Evolutionary conservation across 2,797 vertebrate species (phyloP).

Genomic region (Pseudopleuronectes americanus): DNA sequence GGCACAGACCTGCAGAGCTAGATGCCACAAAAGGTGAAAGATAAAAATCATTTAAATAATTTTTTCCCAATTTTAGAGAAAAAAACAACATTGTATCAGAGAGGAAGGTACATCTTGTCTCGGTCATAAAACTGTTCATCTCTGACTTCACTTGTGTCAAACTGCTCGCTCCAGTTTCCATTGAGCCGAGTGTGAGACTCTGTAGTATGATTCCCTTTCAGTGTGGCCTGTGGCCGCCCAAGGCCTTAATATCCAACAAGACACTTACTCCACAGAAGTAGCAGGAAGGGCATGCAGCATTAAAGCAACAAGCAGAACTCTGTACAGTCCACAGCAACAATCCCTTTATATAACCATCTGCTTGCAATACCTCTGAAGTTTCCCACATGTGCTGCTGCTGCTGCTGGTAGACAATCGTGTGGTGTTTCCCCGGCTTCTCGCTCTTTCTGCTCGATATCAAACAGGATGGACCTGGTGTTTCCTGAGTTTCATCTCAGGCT

Average conservation of each 20-base stretch:
- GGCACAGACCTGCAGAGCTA: not conserved
- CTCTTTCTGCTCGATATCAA: constrained; percentile 26
- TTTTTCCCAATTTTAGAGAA: not conserved
- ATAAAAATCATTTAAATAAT: no score
- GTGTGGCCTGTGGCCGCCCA: constrained; percentile 69
- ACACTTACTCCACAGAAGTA: constrained; percentile 48
- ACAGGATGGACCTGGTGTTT: constrained; percentile 11
- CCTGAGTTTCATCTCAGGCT: constrained; percentile 14
- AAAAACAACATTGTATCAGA: constrained; percentile 1
- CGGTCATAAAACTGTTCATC: constrained; percentile 29
- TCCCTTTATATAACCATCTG: constrained; percentile 85
- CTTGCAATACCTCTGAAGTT: constrained; percentile 83
- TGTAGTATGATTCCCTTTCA: constrained; percentile 41
- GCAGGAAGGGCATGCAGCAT: constrained; percentile 62
- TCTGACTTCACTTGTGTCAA: not conserved
- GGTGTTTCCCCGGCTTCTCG: constrained; percentile 22
- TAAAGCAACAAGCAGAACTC: constrained; percentile 68
- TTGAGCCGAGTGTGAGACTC: not conserved
- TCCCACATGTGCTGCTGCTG: constrained; percentile 56
- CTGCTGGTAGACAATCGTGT: constrained; percentile 29
- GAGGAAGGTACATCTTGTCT: constrained; percentile 23
- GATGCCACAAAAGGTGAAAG: not conserved
- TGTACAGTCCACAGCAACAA: constrained; percentile 83
- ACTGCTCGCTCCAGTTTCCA: no score
- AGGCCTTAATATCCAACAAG: constrained; percentile 74